Evolutionary conservation across 64 coral and sea anemone species (phyloP), one percentile per base, ranked within the genome.

Genomic region (Stichodactyla mertensii): DNA sequence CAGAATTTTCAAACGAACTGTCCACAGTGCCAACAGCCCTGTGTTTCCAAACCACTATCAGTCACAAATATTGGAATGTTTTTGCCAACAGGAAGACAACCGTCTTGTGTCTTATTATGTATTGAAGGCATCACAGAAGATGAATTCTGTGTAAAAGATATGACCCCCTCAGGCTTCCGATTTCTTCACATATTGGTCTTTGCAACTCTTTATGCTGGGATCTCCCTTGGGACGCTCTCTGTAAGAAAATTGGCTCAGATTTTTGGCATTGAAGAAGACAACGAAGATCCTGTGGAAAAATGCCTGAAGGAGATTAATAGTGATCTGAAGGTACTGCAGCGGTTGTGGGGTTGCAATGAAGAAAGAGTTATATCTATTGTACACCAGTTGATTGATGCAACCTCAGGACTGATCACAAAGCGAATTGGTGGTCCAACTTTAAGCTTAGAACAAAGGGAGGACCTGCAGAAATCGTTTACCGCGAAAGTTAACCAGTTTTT

Each of bases 171-270:
- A 19, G 84, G 89, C 62, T 97, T 90, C 53, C 80, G 94, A 85
- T 55, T 90, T 31, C 82, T 93, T 55, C 94, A 90, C 58, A 26
- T 97, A 36, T 64, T 97, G 84, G 86, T 97, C 36, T 84, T 87
- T 52, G 52, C 91, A 13, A 87, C 88, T 1, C 88, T 97, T n/a
- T 93, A 90, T 57, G 74, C 71, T 18, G 94, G 94, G 10, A 77
- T 79, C 13, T 55, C 91, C 31, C 84, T 97, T 20, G 85, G 89
- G 20, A 23, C 89, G 0, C 18, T 81, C 78, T 8, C 36, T 5
- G 16, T 9, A 15, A 55, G 6, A 19, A 81, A 6, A 5, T 51
- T 81, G 5, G 52, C 78, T 7, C 51, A 18, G 10, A 27, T 81
- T 81, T 52, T 81, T 3, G 16, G 51, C 16, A 14, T 55, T 53